Conservation (phyloP, 2,888 invertebrate genomes). For the Zhengitettix transpicula region DNA sequence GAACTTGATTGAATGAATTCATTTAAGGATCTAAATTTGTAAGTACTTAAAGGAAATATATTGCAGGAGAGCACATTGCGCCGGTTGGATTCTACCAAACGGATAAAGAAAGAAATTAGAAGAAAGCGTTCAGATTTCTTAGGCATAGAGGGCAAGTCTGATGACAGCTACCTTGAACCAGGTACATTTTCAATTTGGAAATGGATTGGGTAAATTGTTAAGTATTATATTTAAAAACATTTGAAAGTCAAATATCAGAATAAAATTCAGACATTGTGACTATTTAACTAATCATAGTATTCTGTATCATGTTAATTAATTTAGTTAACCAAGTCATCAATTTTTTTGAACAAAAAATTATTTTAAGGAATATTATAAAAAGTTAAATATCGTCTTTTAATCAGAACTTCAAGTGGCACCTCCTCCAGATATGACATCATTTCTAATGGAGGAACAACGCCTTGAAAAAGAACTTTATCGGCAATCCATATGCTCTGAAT, state of each 20-base stretch:
- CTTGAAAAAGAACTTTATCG: conserved; percentile 61
- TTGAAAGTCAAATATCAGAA: no score
- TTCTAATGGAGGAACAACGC: conserved; percentile 64
- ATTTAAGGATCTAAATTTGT: no score
- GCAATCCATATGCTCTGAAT: conserved; percentile 48
- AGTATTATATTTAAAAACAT: no score
- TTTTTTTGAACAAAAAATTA: no score
- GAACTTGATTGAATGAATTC: no score
- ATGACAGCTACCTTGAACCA: conserved; percentile 20
- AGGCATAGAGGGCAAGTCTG: conserved; percentile 52
- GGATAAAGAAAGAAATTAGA: conserved; percentile 71
- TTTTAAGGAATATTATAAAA: no score
- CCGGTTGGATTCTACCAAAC: conserved; percentile 63
- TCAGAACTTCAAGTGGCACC: conserved; percentile 36
- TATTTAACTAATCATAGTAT: no score
- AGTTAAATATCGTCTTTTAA: neutral
- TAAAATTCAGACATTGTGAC: no score
- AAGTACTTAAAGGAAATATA: neutral
- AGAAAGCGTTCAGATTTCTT: conserved; percentile 73
- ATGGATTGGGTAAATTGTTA: no score
- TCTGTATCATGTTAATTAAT: no score
- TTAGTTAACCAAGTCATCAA: no score
- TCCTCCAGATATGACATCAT: conserved; percentile 63
- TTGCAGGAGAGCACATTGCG: conserved; percentile 38
- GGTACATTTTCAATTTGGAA: conserved; percentile 12